These are phyloP conservation scores for Leptatherina wallacei DNA, from an alignment of 2,797 vertebrate genomes.

Conservation along the genomic window DNA sequence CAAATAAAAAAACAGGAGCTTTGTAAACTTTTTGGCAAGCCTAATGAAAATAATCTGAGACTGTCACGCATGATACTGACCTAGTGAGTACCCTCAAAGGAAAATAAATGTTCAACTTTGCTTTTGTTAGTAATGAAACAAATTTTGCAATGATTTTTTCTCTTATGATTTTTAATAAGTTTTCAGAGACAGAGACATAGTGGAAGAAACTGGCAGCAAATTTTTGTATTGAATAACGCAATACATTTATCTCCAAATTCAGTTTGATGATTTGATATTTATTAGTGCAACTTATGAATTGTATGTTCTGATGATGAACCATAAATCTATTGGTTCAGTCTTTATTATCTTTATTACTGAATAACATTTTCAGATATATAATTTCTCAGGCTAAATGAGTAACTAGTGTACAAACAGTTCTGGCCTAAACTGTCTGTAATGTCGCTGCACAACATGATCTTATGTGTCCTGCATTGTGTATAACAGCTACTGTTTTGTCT, in stretches of 20 bases:
- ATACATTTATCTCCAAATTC: neutral
- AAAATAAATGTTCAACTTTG: neutral
- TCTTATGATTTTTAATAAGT: neutral
- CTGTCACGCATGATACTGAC: neutral
- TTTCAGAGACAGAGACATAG: too few species aligned
- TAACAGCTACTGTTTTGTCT: conserved; percentile 32
- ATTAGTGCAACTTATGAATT: conserved; percentile 1
- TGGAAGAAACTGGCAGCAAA: neutral
- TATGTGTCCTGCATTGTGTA: conserved; percentile 48
- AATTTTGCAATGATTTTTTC: neutral
- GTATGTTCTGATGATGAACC: conserved; percentile 9
- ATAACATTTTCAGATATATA: conserved; percentile 8
- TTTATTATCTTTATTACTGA: neutral
- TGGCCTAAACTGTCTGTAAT: conserved; percentile 45
- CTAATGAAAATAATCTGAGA: neutral
- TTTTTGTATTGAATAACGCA: neutral
- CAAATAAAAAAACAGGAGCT: neutral
- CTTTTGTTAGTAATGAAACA: neutral
- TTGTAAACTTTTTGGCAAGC: neutral
- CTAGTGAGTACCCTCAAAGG: neutral
- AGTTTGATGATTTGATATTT: neutral
- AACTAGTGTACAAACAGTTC: conserved; percentile 10
- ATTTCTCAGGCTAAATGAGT: conserved; percentile 19
- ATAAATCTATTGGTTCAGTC: neutral
- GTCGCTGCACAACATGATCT: conserved; percentile 51